Percentiles rank a stretch among this genome's conserved stretches.
Evolutionary conservation across 2,888 invertebrate species (phyloP).

Genomic region (Rosalia funebris): DNA sequence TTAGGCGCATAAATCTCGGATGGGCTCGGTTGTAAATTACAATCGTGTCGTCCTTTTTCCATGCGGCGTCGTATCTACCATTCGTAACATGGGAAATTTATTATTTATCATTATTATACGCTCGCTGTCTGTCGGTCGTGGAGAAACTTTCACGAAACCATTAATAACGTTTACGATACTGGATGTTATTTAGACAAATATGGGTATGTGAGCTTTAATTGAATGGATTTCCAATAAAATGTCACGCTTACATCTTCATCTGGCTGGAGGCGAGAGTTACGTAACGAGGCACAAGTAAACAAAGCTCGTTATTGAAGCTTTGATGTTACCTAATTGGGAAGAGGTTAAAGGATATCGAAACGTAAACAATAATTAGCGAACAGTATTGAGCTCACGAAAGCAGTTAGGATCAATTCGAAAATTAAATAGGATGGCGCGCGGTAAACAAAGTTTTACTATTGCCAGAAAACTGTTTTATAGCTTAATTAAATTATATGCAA

Average conservation of each 20-base stretch:
- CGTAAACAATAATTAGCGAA: too few species aligned
- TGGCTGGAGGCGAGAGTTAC: not conserved
- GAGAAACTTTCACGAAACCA: slow-evolving; percentile 7
- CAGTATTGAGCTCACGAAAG: too few species aligned
- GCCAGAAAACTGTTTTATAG: too few species aligned
- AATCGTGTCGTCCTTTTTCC: slow-evolving; percentile 16
- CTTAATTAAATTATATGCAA: too few species aligned
- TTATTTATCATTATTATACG: slow-evolving; percentile 5
- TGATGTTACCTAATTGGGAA: too few species aligned
- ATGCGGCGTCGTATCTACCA: slow-evolving; percentile 5
- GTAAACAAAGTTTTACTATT: too few species aligned
- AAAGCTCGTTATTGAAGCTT: not conserved
- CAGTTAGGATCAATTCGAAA: too few species aligned
- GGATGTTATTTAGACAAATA: not conserved
- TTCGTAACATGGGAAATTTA: slow-evolving; percentile 9
- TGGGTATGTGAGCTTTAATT: not conserved
- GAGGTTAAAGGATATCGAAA: too few species aligned
- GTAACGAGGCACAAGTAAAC: not conserved
- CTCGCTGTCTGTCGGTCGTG: not conserved
- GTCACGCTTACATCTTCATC: not conserved
- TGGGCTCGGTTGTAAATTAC: slow-evolving; percentile 27
- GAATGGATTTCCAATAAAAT: slow-evolving; percentile 4
- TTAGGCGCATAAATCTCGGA: slow-evolving; percentile 19
- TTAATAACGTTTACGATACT: slow-evolving; percentile 4
- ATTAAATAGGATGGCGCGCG: too few species aligned